Conservation (phyloP, 1,140 invertebrate genomes). For the Penaeus japonicus region DNA sequence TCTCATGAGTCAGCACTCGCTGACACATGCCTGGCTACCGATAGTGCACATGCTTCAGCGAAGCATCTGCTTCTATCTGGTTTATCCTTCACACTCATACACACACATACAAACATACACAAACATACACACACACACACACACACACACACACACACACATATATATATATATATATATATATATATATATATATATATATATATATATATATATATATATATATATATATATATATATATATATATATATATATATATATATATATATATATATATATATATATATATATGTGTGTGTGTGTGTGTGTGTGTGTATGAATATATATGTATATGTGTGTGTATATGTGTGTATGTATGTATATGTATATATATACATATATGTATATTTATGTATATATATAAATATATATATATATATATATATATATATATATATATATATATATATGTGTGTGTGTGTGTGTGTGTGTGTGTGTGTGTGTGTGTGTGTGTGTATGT, state of each 20-base stretch:
- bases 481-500: background rate
- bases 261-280: slow-evolving; percentile 6
- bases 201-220: slow-evolving; percentile 13
- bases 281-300: background rate
- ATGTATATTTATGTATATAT: background rate
- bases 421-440: background rate
- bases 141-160: background rate
- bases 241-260: background rate
- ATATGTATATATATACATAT: slow-evolving; percentile 6
- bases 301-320: background rate
- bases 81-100: background rate
- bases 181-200: slow-evolving; percentile 13
- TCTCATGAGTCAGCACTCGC: too few relatives aligned
- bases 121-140: background rate
- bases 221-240: slow-evolving; percentile 8
- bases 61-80: background rate
- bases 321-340: background rate
- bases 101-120: background rate
- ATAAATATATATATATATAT: background rate
- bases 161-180: slow-evolving; percentile 13
- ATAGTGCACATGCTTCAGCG: too few relatives aligned
- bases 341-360: too few relatives aligned
- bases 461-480: slow-evolving; percentile 13
- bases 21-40: too few relatives aligned
- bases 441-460: background rate